phyloP scores from a whole-genome alignment of 2,888 invertebrate genomes.

The Ceramica pisi region DNA sequence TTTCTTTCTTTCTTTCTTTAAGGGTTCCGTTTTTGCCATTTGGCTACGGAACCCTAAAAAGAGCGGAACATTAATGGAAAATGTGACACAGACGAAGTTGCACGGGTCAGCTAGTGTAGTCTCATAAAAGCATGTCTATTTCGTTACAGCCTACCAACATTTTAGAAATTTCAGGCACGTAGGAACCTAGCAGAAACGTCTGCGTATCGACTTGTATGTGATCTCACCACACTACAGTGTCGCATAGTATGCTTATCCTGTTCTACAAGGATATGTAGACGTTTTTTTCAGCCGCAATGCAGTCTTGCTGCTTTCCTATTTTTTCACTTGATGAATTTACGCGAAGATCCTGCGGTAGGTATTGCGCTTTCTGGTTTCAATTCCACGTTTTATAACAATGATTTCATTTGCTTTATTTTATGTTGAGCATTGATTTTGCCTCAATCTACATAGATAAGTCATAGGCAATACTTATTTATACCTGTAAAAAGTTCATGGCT shows the following conservation, averaged over 20 bases:
- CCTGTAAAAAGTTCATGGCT: no score
- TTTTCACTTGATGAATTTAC: neutral
- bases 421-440: neutral
- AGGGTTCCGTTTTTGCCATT: no score
- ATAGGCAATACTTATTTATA: no score
- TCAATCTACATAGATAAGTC: no score
- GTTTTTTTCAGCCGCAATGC: constrained; percentile 41
- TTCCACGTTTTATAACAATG: neutral
- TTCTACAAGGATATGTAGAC: constrained; percentile 7
- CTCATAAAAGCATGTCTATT: no score
- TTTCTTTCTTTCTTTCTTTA: no score
- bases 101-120: no score
- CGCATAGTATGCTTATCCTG: constrained; percentile 11
- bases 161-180: constrained; percentile 11
- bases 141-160: no score
- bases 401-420: neutral
- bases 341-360: neutral
- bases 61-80: no score
- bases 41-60: no score
- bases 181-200: neutral
- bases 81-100: no score
- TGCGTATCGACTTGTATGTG: constrained; percentile 7
- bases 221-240: constrained; percentile 1
- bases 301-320: constrained; percentile 24
- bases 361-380: neutral